A percentile compares a stretch with the other conserved stretches of the same genome.
These are phyloP conservation scores for Dascyllus trimaculatus DNA, from an alignment of 2,113 vertebrate species.

Conservation along the genomic window DNA sequence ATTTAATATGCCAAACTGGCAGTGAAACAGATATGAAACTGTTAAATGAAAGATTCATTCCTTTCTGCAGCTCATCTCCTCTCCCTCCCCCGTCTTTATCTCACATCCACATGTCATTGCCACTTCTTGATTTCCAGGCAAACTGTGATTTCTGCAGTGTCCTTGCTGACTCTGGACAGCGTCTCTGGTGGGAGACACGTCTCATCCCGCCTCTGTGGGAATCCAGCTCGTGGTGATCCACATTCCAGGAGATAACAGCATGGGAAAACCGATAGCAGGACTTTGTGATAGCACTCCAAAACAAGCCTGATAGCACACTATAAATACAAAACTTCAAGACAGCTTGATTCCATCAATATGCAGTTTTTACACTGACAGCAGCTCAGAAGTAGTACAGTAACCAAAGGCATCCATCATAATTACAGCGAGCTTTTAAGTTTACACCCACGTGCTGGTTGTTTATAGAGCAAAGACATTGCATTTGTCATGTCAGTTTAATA, in stretches of 20 bases:
- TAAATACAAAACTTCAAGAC: constrained; percentile 44
- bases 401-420: constrained; percentile 67
- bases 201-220: constrained; percentile 62
- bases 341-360: constrained; percentile 53
- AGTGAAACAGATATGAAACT: not conserved
- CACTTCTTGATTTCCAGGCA: constrained; percentile 43
- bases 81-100: constrained; percentile 4
- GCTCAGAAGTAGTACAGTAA: constrained; percentile 36
- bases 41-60: constrained; percentile 2
- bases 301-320: constrained; percentile 53
- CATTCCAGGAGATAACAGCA: constrained; percentile 77
- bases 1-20: not conserved
- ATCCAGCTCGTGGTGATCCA: constrained; percentile 32
- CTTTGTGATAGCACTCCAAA: constrained; percentile 64
- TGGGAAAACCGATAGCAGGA: constrained; percentile 58
- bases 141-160: constrained; percentile 42
- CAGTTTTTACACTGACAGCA: constrained; percentile 35
- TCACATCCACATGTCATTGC: constrained; percentile 28
- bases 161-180: constrained; percentile 52
- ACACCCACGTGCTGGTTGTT: constrained; percentile 65
- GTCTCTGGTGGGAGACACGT: constrained; percentile 60
- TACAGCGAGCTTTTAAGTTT: constrained; percentile 47
- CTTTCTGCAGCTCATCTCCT: constrained; percentile 1
- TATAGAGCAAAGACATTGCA: constrained; percentile 52
- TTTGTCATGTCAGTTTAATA: constrained; percentile 68